These are phyloP conservation scores for Spodoptera frugiperda DNA, from an alignment of 1,140 invertebrate species.

Conservation along the genomic window DNA sequence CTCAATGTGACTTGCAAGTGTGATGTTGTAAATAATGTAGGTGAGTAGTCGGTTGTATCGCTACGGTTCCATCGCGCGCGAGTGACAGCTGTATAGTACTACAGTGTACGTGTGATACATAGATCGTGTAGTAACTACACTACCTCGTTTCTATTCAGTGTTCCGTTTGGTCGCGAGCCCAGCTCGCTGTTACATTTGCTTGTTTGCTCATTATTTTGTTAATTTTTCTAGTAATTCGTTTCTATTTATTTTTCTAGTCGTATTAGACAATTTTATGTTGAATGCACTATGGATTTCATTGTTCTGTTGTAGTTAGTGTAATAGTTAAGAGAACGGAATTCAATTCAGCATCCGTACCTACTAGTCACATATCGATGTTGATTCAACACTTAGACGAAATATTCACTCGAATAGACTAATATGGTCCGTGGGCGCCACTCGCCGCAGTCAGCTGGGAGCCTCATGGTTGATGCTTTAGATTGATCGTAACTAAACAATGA, in stretches of 20 bases:
- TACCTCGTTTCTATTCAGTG: conserved; percentile 78
- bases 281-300: conserved; percentile 51
- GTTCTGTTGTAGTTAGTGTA: conserved; percentile 63
- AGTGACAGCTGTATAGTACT: conserved; percentile 61
- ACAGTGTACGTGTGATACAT: conserved; percentile 71
- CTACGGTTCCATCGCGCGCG: conserved; percentile 51
- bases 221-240: conserved; percentile 65
- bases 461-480: conserved; percentile 33
- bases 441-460: conserved; percentile 15
- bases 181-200: conserved; percentile 78
- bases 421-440: not conserved
- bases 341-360: conserved; percentile 71
- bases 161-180: conserved; percentile 73
- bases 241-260: conserved; percentile 73
- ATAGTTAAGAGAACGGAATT: conserved; percentile 63
- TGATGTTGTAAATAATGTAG: conserved; percentile 83
- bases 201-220: conserved; percentile 77
- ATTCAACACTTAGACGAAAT: conserved; percentile 62
- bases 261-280: conserved; percentile 71
- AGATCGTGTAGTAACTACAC: conserved; percentile 82
- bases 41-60: conserved; percentile 56
- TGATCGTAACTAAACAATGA: conserved; percentile 44
- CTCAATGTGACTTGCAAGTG: conserved; percentile 81
- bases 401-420: conserved; percentile 46
- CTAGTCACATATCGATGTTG: conserved; percentile 77